Percentiles rank a stretch among this genome's conserved stretches.
phyloP scores from a whole-genome alignment of 2,113 vertebrate genomes.

The Ovis aries region ARS-UI_Ramb_v3.0 NC_056065.1:47377501-47378000 shows the following conservation, averaged over 20 bases:
- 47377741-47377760: neutral
- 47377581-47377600: neutral
- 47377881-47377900: neutral
- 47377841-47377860: neutral
- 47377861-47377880: neutral
- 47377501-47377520: neutral
- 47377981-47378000: rapidly evolving
- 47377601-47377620: neutral
- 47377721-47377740: neutral
- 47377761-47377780: neutral
- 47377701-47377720: neutral
- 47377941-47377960: neutral
- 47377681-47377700: neutral
- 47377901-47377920: neutral
- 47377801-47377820: neutral
- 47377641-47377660: neutral
- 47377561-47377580: neutral
- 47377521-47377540: neutral
- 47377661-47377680: rapidly evolving
- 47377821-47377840: rapidly evolving
- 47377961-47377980: neutral
- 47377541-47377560: neutral
- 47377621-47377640: too few species aligned
- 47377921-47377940: neutral
- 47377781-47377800: neutral